Evolutionary conservation across 2,888 invertebrate species (phyloP).

Genomic region (Chloroclysta siterata): DNA sequence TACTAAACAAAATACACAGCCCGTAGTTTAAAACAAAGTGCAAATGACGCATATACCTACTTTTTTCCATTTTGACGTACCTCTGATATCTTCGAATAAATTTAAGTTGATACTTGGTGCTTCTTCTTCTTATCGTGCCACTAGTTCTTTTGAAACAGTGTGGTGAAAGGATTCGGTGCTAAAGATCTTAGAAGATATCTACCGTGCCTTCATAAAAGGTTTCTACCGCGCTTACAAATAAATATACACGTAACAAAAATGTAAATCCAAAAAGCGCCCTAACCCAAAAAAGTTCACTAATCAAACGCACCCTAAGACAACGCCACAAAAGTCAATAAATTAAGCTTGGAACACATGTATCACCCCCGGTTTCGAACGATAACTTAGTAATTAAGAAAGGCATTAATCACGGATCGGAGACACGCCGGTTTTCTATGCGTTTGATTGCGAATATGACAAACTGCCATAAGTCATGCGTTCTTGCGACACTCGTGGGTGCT

Average conservation of each 20-base stretch:
- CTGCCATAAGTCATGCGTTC: constrained; percentile 72
- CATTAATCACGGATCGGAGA: constrained; percentile 81
- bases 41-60: too few relatives aligned
- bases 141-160: too few relatives aligned
- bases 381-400: constrained; percentile 83
- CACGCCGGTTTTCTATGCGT: constrained; percentile 58
- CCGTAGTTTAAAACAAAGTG: too few relatives aligned
- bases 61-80: too few relatives aligned
- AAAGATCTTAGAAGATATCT: too few relatives aligned
- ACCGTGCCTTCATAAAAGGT: too few relatives aligned
- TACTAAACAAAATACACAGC: too few relatives aligned
- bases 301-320: constrained; percentile 50
- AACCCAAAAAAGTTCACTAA: constrained; percentile 43
- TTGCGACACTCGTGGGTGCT: constrained; percentile 57
- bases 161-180: too few relatives aligned
- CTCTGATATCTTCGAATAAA: too few relatives aligned
- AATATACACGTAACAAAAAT: constrained; percentile 12
- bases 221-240: not conserved
- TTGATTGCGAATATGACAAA: constrained; percentile 78
- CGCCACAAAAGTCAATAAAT: constrained; percentile 78
- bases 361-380: constrained; percentile 64
- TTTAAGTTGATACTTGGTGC: too few relatives aligned
- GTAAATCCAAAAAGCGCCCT: constrained; percentile 21
- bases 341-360: constrained; percentile 77
- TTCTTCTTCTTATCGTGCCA: too few relatives aligned